phyloP scores from a whole-genome alignment of 2,888 invertebrate genomes.

The Agonopterix heracliana region DNA sequence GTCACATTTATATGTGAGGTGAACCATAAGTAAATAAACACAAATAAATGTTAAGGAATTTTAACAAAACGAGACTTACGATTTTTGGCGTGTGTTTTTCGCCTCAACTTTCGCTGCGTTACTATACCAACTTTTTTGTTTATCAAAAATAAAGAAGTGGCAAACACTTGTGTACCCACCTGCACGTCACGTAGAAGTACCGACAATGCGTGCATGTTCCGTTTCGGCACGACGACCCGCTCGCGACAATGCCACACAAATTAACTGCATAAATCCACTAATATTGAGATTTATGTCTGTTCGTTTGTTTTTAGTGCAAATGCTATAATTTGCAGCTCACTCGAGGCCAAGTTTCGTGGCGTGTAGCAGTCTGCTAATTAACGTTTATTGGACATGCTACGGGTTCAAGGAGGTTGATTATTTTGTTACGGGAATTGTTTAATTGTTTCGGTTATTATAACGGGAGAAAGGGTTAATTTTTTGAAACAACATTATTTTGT shows the following conservation, averaged over 20 bases:
- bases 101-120: too few relatives aligned
- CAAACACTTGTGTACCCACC: too few relatives aligned
- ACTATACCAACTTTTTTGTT: too few relatives aligned
- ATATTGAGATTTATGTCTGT: conserved; percentile 40
- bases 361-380: conserved; percentile 16
- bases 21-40: too few relatives aligned
- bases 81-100: too few relatives aligned
- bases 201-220: conserved; percentile 13
- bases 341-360: conserved; percentile 12
- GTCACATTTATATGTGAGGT: too few relatives aligned
- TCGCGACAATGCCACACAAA: conserved; percentile 27
- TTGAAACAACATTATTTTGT: too few relatives aligned
- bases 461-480: too few relatives aligned
- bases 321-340: conserved; percentile 21
- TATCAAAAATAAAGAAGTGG: too few relatives aligned
- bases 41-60: too few relatives aligned
- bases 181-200: too few relatives aligned
- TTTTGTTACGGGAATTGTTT: background rate
- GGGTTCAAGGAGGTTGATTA: background rate
- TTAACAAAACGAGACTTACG: too few relatives aligned
- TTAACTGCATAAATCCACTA: conserved; percentile 40
- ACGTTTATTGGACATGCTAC: conserved; percentile 18
- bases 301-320: conserved; percentile 32
- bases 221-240: conserved; percentile 16
- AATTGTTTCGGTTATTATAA: conserved; percentile 1